These are phyloP conservation scores for Butorides virescens DNA, from an alignment of 2,113 vertebrate genomes.

Conservation along the genomic window DNA sequence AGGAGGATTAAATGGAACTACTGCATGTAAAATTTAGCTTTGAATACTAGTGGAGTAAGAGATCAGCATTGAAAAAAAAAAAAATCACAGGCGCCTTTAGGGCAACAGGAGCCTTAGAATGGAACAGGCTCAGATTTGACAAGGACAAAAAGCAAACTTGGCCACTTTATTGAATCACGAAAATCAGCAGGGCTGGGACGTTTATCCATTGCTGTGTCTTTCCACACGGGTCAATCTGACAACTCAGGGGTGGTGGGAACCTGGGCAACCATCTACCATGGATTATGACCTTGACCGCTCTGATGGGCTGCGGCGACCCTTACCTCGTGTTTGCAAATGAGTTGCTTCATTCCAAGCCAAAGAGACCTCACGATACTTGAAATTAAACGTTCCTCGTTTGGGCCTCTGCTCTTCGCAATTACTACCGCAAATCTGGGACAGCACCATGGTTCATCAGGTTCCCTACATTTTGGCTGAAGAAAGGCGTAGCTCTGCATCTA, in stretches of 20 bases:
- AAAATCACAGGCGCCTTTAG: neutral
- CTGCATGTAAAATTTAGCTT: neutral
- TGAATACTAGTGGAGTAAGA: neutral
- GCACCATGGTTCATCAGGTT: neutral
- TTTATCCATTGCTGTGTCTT: neutral
- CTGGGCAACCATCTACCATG: neutral
- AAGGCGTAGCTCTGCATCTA: neutral
- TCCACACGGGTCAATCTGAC: neutral
- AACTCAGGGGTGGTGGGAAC: fast-evolving
- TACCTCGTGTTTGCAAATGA: neutral
- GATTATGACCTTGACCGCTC: neutral
- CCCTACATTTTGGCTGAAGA: neutral
- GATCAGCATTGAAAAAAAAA: neutral
- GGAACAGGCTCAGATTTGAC: neutral
- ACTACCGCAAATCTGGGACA: neutral
- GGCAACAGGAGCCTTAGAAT: neutral
- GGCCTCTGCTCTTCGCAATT: neutral
- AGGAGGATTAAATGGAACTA: slow-evolving; percentile 29
- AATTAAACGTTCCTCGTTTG: neutral
- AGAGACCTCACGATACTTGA: neutral
- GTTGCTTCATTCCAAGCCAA: neutral
- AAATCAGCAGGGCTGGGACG: neutral
- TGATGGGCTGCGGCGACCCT: neutral
- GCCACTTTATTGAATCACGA: neutral
- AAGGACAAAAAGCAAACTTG: neutral